Base-by-base conservation (phyloP, 1,140 invertebrate species). In the Pissodes strobi region DNA sequence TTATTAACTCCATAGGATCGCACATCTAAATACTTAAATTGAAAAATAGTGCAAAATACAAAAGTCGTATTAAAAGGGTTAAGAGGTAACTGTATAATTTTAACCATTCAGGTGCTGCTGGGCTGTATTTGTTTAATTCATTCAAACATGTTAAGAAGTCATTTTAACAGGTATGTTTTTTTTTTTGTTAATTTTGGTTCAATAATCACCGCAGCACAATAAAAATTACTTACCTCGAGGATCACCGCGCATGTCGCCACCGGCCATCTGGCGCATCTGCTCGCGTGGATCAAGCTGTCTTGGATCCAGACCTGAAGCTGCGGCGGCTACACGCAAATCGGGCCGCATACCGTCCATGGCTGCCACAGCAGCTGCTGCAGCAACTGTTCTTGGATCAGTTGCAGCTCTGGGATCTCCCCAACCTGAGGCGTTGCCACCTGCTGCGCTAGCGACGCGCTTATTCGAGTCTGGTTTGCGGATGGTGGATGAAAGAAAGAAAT, bases 231-330 rank as follows among this genome's bases (percentile, higher is more conserved):
- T 41, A 71, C 90, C 90, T 19, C 87, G 82, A 0, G 86, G 87
- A 78, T 88, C 87, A 4, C 88, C 89, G 45, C 88, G 83, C 80
- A 85, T 82, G 27, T 83, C 80, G 70, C 82, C 82, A 69, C 82
- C 83, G 30, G 78, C 77, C 56, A 67, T 67, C 21, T 67, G 80
- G 67, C 87, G 79, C 79, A 87, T 83, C 66, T 87, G 85, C 67
- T 88, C 86, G 10, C 87, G 77, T 10, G 86, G 86, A 79, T 88
- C 87, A 49, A 88, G 72, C 73, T 84, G 77, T 19, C 78, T 78
- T 0, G 72, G 67, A 62, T 76, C 79, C 17, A 64, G 52, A 2
- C 55, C 55, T 9, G 52, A 34, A 18, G 34, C 63, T 13, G 63
- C 53, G 13, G 78, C 63, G 10, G 69, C 74, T 51, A 48, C 57